Evolutionary conservation across 1,140 invertebrate genomes (phyloP).

Genomic region (Drosophila rufa): DNA sequence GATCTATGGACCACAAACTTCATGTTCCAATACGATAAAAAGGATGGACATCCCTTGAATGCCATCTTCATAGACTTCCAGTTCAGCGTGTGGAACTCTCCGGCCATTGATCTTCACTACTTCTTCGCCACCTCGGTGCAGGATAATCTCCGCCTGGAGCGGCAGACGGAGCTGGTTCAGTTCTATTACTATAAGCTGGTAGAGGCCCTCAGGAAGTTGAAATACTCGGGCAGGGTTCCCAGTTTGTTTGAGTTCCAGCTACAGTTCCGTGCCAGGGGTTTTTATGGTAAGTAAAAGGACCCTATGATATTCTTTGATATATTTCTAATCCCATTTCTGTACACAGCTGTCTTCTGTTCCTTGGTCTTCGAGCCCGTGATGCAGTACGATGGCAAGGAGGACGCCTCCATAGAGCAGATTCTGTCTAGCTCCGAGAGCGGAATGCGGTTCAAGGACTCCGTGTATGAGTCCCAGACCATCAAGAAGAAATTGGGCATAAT

Average conservation of each 20-base stretch:
- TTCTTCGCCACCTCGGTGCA: constrained; percentile 64
- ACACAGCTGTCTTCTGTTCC: constrained; percentile 32
- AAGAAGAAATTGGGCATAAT: constrained; percentile 40
- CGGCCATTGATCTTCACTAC: constrained; percentile 76
- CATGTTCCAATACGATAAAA: constrained; percentile 87
- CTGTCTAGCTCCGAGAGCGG: constrained; percentile 32
- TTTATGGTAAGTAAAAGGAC: constrained; percentile 56
- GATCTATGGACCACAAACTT: constrained; percentile 89
- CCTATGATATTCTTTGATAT: not conserved
- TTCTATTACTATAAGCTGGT: constrained; percentile 68
- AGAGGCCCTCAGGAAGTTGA: constrained; percentile 47
- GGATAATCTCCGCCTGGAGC: constrained; percentile 27
- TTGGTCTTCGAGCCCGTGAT: constrained; percentile 59
- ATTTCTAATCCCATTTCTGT: not conserved
- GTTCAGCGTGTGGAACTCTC: constrained; percentile 71
- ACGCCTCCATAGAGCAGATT: constrained; percentile 56
- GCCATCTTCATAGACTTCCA: constrained; percentile 80
- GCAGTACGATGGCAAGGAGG: constrained; percentile 63
- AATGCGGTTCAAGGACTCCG: constrained; percentile 29
- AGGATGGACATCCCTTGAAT: constrained; percentile 40
- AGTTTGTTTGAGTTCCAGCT: constrained; percentile 63
- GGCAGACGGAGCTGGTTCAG: constrained; percentile 57
- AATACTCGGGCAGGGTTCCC: constrained; percentile 57
- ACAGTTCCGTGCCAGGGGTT: constrained; percentile 54
- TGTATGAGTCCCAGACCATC: constrained; percentile 46